Conservation (phyloP, 2,797 vertebrate genomes). For the Cynopterus sphinx region DNA sequence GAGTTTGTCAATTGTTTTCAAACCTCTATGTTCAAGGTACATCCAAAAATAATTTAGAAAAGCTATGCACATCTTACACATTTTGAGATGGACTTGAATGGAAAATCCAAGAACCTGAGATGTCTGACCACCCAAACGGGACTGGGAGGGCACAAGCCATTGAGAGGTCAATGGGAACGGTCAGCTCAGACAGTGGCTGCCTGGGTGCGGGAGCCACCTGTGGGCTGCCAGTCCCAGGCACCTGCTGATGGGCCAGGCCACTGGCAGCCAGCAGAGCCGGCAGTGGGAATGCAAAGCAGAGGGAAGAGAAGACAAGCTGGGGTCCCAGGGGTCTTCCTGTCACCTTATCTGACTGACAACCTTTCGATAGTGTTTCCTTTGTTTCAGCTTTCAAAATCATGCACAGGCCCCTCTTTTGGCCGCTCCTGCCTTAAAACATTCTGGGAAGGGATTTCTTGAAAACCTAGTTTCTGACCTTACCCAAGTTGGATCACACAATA, state of each 20-base stretch:
- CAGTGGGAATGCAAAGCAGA: background rate
- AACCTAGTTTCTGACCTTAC: background rate
- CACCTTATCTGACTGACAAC: background rate
- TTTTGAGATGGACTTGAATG: background rate
- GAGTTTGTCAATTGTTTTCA: background rate
- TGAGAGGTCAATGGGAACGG: background rate
- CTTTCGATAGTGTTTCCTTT: background rate
- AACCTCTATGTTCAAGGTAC: background rate
- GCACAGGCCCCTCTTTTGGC: background rate
- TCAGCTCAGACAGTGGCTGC: background rate
- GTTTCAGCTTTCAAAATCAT: background rate
- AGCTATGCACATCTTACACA: background rate
- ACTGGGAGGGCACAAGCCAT: fast-evolving
- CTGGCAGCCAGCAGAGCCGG: too few species aligned
- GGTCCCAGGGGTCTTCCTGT: background rate
- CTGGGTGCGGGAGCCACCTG: background rate
- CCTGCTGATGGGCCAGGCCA: fast-evolving
- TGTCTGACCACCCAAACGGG: too few species aligned
- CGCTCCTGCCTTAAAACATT: background rate
- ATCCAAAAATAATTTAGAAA: background rate
- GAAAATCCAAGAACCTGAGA: background rate
- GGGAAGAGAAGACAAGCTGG: background rate
- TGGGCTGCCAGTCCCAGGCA: background rate
- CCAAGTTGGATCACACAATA: background rate
- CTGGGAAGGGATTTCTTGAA: background rate